phyloP scores from a whole-genome alignment of 2,888 invertebrate species.

The Branchipolynoe longqiensis region DNA sequence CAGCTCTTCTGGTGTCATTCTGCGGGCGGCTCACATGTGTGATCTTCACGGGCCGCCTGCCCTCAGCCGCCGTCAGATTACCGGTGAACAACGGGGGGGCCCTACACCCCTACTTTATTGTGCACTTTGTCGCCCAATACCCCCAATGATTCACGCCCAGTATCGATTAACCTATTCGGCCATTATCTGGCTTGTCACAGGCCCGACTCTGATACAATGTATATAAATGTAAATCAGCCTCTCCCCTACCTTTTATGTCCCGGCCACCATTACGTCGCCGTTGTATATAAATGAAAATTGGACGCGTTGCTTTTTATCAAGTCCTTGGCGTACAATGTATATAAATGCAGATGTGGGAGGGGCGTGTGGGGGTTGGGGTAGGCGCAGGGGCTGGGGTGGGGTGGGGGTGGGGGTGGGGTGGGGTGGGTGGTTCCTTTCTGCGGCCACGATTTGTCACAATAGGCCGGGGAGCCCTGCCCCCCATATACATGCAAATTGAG shows the following conservation, averaged over 20 bases:
- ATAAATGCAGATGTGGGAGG: constrained; percentile 45
- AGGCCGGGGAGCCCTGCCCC: constrained; percentile 25
- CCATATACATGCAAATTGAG: constrained; percentile 50
- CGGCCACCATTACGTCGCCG: constrained; percentile 23
- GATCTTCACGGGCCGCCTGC: constrained; percentile 28
- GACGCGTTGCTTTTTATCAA: constrained; percentile 42
- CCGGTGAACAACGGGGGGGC: constrained; percentile 4
- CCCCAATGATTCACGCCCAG: constrained; percentile 46
- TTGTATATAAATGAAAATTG: constrained; percentile 58
- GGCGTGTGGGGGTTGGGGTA: background rate
- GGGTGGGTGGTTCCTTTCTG: constrained; percentile 31
- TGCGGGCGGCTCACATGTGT: background rate
- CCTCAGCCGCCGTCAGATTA: constrained; percentile 28
- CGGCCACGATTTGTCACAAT: constrained; percentile 44
- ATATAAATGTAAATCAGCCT: constrained; percentile 53
- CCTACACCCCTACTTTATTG: constrained; percentile 27
- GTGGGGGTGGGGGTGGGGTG: background rate
- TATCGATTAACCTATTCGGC: constrained; percentile 27
- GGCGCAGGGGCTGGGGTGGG: background rate
- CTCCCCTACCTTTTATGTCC: constrained; percentile 40
- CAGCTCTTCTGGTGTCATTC: background rate
- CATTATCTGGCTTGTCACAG: constrained; percentile 55
- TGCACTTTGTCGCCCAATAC: constrained; percentile 38
- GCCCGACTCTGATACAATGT: constrained; percentile 37
- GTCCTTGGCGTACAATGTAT: constrained; percentile 39